Conservation (phyloP, 2,888 invertebrate genomes). For the Tiliacea aurago region DNA sequence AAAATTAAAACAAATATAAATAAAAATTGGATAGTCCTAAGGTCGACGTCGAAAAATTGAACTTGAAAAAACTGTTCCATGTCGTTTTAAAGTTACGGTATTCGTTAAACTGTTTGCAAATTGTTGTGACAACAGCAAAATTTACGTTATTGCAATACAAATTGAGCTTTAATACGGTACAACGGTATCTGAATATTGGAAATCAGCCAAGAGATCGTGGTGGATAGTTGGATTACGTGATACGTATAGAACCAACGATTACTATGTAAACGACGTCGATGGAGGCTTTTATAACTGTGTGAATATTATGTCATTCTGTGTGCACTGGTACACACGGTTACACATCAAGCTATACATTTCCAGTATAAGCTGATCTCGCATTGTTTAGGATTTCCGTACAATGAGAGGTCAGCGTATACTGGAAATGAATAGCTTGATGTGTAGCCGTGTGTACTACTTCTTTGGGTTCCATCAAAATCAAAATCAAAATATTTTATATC, state of each 20-base stretch:
- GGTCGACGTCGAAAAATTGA: background rate
- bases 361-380: no score
- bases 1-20: background rate
- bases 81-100: no score
- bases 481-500: no score
- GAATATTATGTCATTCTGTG: background rate
- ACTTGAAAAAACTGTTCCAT: no score
- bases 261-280: background rate
- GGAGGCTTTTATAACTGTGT: background rate
- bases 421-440: no score
- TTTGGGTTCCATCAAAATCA: no score
- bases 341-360: no score
- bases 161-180: conserved; percentile 18
- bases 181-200: conserved; percentile 40
- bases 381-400: no score
- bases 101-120: background rate
- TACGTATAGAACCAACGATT: conserved; percentile 11
- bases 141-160: conserved; percentile 41
- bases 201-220: conserved; percentile 35
- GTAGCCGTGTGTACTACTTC: no score
- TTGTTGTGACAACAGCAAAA: conserved; percentile 16
- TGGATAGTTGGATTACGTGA: background rate
- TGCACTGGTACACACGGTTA: no score
- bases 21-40: background rate
- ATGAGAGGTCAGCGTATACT: no score